Evolutionary conservation across 2,797 vertebrate species (phyloP).

Genomic region (Acridotheres tristis): DNA sequence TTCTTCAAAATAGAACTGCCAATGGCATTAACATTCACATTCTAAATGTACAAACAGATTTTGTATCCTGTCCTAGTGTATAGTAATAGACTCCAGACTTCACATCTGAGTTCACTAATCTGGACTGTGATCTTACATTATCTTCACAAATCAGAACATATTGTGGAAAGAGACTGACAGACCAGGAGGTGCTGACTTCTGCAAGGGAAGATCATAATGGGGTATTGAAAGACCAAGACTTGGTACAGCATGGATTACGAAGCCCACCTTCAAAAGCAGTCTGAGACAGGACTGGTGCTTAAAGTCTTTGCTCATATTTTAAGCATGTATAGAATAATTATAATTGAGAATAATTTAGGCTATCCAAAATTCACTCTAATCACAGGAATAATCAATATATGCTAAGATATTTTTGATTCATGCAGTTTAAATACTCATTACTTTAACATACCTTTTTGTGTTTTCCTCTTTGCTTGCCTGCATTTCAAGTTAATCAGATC

Average conservation of each 20-base stretch:
- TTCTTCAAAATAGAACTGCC: neutral
- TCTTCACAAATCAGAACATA: neutral
- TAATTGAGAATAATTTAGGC: neutral
- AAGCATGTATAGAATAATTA: neutral
- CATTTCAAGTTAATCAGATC: neutral
- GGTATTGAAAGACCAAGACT: neutral
- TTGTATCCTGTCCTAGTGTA: neutral
- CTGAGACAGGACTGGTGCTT: neutral
- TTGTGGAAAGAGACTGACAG: neutral
- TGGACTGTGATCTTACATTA: neutral
- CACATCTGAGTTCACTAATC: constrained; percentile 10
- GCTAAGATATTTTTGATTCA: neutral
- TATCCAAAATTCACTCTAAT: neutral
- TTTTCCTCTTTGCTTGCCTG: neutral
- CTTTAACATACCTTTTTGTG: neutral
- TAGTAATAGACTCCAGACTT: neutral
- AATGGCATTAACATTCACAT: neutral
- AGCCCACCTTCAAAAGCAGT: neutral
- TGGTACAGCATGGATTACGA: neutral
- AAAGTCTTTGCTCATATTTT: neutral
- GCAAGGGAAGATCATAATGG: neutral
- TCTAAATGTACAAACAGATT: neutral
- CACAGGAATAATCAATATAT: neutral
- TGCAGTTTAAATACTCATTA: neutral
- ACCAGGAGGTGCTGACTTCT: neutral